Conservation (phyloP, 2,797 vertebrate species). For the Mormyrops boulengeri region DNA sequence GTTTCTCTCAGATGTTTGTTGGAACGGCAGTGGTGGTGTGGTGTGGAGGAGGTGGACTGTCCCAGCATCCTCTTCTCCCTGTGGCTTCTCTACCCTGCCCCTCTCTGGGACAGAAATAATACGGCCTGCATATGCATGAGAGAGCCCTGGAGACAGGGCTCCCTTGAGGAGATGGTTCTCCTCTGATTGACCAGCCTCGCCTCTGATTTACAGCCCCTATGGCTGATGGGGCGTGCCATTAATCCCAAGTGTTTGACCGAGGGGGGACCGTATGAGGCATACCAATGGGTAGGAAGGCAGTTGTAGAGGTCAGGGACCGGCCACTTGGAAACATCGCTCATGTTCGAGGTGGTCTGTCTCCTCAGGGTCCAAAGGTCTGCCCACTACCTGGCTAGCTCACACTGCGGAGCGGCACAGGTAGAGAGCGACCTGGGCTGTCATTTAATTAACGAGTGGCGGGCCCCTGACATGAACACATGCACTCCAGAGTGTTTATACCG, state of each 20-base stretch:
- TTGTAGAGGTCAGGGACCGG: not conserved
- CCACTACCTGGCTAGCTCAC: not conserved
- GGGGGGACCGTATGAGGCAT: not conserved
- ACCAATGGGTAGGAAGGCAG: not conserved
- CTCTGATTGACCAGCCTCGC: constrained; percentile 10
- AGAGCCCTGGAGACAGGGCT: not conserved
- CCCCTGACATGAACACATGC: not conserved
- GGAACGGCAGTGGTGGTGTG: not conserved
- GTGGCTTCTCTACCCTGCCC: not conserved
- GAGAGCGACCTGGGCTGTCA: not conserved
- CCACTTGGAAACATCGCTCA: not conserved
- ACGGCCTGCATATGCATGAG: not conserved
- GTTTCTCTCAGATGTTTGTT: not conserved
- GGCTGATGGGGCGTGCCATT: not conserved
- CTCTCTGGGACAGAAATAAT: not conserved
- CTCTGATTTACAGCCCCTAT: not conserved
- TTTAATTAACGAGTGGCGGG: not conserved
- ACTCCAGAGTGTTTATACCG: not conserved
- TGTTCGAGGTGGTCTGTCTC: not conserved
- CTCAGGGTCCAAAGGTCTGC: not conserved
- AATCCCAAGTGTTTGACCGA: not conserved
- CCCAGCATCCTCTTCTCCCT: not conserved
- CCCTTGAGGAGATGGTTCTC: not conserved
- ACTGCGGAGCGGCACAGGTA: not conserved
- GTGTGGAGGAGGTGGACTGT: not conserved